These are phyloP conservation scores for Echeneis naucrates DNA, from an alignment of 2,797 vertebrate genomes.

Conservation along the genomic window DNA sequence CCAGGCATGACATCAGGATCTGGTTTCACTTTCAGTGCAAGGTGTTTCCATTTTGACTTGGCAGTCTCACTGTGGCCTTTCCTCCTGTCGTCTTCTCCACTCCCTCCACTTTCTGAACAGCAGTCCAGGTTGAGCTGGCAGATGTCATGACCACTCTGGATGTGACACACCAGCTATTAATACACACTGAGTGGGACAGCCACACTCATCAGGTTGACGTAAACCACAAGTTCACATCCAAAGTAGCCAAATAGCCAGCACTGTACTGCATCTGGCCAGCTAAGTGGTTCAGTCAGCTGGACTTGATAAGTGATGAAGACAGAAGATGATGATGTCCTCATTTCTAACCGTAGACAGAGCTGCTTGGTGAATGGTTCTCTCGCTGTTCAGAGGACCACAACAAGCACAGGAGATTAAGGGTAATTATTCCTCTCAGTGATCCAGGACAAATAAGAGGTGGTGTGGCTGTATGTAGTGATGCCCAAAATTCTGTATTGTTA, in stretches of 20 bases:
- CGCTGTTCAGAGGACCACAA: constrained; percentile 10
- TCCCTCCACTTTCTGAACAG: constrained; percentile 22
- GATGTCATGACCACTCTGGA: constrained; percentile 38
- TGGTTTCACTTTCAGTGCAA: constrained; percentile 4
- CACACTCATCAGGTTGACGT: constrained; percentile 47
- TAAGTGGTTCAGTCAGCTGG: no score
- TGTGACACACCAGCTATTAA: constrained; percentile 63
- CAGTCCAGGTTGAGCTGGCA: constrained; percentile 40
- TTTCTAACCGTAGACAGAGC: constrained; percentile 11
- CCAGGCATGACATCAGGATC: constrained; percentile 9
- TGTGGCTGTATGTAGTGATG: constrained; percentile 40
- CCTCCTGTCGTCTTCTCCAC: constrained; percentile 7
- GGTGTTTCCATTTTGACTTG: constrained; percentile 19
- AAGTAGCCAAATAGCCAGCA: constrained; percentile 34
- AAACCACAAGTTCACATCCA: constrained; percentile 38
- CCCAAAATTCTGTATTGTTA: constrained; percentile 31
- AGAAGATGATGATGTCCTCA: constrained; percentile 9
- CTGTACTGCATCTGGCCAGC: constrained; percentile 28
- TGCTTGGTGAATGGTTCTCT: constrained; percentile 19
- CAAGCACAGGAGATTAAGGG: constrained; percentile 38
- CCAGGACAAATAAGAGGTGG: constrained; percentile 46
- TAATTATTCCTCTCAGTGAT: constrained; percentile 66
- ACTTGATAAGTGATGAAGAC: constrained; percentile 5
- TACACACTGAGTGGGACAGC: constrained; percentile 36
- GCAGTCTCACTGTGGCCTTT: background rate